Base-by-base conservation (phyloP, 2,113 vertebrate genomes). In the Pteronura brasiliensis region DNA sequence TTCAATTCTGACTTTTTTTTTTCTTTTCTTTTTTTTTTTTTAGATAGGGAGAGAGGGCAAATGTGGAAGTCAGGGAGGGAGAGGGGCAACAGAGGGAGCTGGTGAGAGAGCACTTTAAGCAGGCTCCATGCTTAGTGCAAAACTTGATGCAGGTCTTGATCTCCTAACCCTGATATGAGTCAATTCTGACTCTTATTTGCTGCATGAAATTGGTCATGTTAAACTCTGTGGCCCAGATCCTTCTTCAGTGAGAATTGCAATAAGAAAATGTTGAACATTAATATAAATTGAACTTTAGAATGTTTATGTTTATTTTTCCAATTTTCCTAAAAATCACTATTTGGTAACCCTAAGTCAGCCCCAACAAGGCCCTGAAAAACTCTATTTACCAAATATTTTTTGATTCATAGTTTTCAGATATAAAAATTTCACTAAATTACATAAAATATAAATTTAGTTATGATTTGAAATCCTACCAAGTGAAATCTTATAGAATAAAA, bases 311-410 rank as follows among this genome's bases (percentile, higher is more conserved):
- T 84, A 12, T 42, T 61, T 20, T 23, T 76, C 2, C 25, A 39
- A 36, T 10, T 81, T 84, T 86, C 2, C 25, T 52, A 39, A 52
- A 84, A 88, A 25, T 67, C 71, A 31, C 12, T 72, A 52, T 57
- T 61, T 90, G 11, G 1, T 77, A 76, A 39, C 1, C 1, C 5
- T 44, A 36, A 23, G 1, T 65, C 2, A 21, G 6, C 29, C 23
- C 74, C 44, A 55, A 44, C 92, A 76, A 42, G 3, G 1, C 0
- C 0, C 15, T 4, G 17, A 44, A 1, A 44, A 6, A 82, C 0
- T 18, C 8, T 4, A 3, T 52, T 85, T 88, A 52, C 18, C 27
- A 59, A 72, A 31, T 74, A 85, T 63, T 44, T 71, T 71, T 59
- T 93, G 9, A 96, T 36, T 61, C 3, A 59, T 7, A 71, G 0